Conservation (phyloP, 2,113 vertebrate species). For the Trichechus manatus region DNA sequence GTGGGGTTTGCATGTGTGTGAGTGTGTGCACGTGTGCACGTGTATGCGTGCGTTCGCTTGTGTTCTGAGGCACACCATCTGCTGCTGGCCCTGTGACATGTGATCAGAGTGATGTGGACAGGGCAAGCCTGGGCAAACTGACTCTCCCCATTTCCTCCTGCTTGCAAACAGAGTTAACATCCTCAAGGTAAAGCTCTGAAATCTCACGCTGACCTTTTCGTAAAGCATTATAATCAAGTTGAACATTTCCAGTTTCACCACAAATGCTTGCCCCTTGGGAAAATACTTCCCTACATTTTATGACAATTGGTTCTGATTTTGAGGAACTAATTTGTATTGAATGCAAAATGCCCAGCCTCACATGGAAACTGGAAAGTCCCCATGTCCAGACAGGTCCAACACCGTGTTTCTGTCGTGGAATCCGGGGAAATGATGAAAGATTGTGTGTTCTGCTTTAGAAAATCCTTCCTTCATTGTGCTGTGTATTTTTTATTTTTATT, state of each 20-base stretch:
- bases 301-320: conserved; percentile 79
- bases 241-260: conserved; percentile 89
- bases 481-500: neutral
- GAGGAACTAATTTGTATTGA: conserved; percentile 81
- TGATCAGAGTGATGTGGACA: conserved; percentile 73
- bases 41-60: neutral
- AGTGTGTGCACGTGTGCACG: fast-evolving
- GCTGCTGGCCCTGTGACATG: conserved; percentile 76
- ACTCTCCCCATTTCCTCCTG: conserved; percentile 81
- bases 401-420: conserved; percentile 50
- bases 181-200: conserved; percentile 87
- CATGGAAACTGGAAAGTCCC: conserved; percentile 73
- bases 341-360: conserved; percentile 83
- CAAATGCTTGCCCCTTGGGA: conserved; percentile 88
- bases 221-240: conserved; percentile 91
- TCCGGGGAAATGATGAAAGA: conserved; percentile 60
- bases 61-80: conserved; percentile 59
- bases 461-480: neutral
- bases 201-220: conserved; percentile 90
- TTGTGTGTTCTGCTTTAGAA: neutral
- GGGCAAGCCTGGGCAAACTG: conserved; percentile 74
- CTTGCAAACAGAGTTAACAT: conserved; percentile 80
- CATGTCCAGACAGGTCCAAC: conserved; percentile 55
- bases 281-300: conserved; percentile 74
- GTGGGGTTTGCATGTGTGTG: neutral